These are phyloP conservation scores for Lasioglossum pauxillum DNA, from an alignment of 2,888 invertebrate species.

Conservation along the genomic window DNA sequence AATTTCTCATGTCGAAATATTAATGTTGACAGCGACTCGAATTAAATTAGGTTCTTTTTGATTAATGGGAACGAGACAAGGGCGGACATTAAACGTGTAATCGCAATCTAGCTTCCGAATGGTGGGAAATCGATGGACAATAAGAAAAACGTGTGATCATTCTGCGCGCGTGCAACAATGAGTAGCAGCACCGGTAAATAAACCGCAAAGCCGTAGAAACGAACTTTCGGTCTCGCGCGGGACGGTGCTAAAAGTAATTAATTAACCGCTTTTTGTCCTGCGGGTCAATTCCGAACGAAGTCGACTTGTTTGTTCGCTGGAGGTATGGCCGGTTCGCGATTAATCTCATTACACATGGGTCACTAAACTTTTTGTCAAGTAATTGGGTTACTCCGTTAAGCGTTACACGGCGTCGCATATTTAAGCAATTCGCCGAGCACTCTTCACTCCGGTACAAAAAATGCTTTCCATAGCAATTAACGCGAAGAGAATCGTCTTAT, in stretches of 20 bases:
- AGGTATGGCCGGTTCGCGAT: conserved; percentile 51
- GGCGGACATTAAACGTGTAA: neutral
- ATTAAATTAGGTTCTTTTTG: neutral
- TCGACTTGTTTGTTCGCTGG: conserved; percentile 56
- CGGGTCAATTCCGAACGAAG: conserved; percentile 50
- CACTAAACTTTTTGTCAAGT: conserved; percentile 55
- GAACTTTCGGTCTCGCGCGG: conserved; percentile 30
- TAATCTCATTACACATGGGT: conserved; percentile 65
- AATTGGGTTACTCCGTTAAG: conserved; percentile 41
- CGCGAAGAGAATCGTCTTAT: neutral
- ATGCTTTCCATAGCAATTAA: neutral
- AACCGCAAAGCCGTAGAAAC: conserved; percentile 38
- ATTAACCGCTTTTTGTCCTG: conserved; percentile 66
- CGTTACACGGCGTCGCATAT: conserved; percentile 33
- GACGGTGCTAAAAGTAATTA: conserved; percentile 63
- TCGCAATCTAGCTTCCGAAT: neutral
- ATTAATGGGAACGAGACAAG: neutral
- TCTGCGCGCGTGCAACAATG: conserved; percentile 18
- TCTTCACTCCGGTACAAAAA: neutral
- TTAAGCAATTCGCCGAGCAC: conserved; percentile 11
- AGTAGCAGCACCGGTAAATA: conserved; percentile 39
- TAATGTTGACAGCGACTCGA: neutral
- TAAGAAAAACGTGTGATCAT: conserved; percentile 6
- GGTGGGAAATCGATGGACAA: neutral
- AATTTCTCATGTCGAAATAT: too few relatives aligned